A percentile compares a stretch with the other conserved stretches of the same genome.
phyloP scores from a whole-genome alignment of 2,113 vertebrate species.

The Oxyura jamaicensis region DNA sequence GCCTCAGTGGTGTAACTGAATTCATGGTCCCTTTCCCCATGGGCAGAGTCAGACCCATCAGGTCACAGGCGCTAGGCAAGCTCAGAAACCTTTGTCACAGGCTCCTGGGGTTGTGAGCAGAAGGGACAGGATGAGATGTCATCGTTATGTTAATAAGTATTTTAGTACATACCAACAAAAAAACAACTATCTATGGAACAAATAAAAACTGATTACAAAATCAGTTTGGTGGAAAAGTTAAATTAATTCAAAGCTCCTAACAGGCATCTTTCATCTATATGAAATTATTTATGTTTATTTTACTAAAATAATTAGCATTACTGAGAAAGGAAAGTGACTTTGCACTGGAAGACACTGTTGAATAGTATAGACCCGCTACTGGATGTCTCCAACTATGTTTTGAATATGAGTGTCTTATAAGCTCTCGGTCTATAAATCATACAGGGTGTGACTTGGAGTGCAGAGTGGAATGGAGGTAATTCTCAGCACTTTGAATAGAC shows the following conservation, averaged over 20 bases:
- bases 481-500: neutral
- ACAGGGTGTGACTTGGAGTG: neutral
- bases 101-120: neutral
- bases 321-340: neutral
- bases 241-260: neutral
- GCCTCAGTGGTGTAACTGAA: neutral
- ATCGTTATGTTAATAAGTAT: neutral
- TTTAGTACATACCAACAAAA: neutral
- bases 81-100: neutral
- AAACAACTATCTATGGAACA: neutral
- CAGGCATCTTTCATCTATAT: neutral
- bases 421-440: neutral
- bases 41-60: neutral
- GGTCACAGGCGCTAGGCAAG: neutral
- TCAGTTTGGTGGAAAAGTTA: neutral
- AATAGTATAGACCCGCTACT: neutral
- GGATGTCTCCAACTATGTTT: neutral
- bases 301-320: neutral
- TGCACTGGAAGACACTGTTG: accelerated
- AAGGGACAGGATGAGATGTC: neutral
- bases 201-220: neutral
- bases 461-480: neutral
- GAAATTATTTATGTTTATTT: neutral
- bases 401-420: neutral
- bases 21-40: neutral